Evolutionary conservation across 2,113 vertebrate species (phyloP), one percentile per base, ranked within the genome.

Genomic region (Oriolus oriolus): DNA sequence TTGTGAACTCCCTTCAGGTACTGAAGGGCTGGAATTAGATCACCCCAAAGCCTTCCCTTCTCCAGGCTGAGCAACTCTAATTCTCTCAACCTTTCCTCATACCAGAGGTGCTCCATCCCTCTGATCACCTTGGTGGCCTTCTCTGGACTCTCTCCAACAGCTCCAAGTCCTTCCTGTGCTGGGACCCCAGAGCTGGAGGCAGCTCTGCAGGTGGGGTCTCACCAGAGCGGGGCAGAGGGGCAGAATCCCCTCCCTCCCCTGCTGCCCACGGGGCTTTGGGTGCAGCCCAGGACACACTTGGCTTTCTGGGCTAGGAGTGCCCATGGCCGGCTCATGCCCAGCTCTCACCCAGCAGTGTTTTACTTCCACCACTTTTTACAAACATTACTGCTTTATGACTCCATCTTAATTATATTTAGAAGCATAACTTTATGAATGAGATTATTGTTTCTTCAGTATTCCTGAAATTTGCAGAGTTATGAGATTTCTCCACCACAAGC

Each of bases 21-120:
- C 13, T 27, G 26, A 30, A 52, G 10, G 31, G 31, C 14, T 19
- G 6, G 22, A 39, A 39, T 28, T 27, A 61, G 18, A 28, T 69
- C 15, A 69, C 8, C 17, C 1, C 6, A 31, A 69, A 77, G 18
- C 18, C 6, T n/a, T 39, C 8, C 16, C 15, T n/a, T 23, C 12
- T 69, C 18, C 9, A 37, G 33, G 27, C 9, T 68, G 14, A 69
- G 2, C 11, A 68, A 37, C 12, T 12, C 23, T 2, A 5, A 9
- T 39, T 53, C 0, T 45, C 23, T 33, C 15, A n/a, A 1, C 3
- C 14, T 33, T 61, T 28, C 28, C 23, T 0, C 8, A 13, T 0
- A n/a, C 19, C 5, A 70, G 19, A 54, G 16, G 4, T 2, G 4
- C 19, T 39, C 23, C 19, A n/a, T n/a, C 10, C 2, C 39, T 41